Percentiles rank a stretch among this genome's conserved stretches.
Evolutionary conservation across 2,113 vertebrate genomes (phyloP).

Genomic region (Hypanus sabinus): DNA sequence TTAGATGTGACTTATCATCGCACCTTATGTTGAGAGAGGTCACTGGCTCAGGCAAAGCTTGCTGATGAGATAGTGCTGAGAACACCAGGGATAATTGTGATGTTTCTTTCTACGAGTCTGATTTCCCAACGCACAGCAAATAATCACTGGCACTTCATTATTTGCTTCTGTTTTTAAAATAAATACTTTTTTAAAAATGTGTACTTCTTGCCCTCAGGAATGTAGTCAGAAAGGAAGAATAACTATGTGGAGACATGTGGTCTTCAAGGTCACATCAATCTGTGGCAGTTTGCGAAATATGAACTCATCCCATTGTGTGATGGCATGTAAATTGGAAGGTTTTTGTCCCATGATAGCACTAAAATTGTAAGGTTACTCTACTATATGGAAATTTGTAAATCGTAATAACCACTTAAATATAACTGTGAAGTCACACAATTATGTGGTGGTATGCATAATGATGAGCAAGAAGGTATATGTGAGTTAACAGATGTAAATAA

Average conservation of each 20-base stretch:
- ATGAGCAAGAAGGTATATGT: neutral
- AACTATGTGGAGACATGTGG: neutral
- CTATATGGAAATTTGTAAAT: neutral
- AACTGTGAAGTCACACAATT: neutral
- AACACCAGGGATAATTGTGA: neutral
- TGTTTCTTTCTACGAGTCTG: neutral
- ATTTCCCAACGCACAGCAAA: neutral
- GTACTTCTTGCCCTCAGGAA: neutral
- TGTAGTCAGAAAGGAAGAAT: neutral
- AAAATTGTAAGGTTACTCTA: neutral
- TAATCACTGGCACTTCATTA: neutral
- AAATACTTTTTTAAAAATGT: too few species aligned
- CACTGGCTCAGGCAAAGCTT: neutral
- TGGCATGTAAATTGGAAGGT: neutral
- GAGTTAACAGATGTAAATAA: neutral
- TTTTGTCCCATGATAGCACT: neutral
- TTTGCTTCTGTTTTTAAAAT: neutral
- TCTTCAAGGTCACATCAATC: neutral
- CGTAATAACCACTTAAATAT: neutral
- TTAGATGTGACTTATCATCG: neutral
- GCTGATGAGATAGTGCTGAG: neutral
- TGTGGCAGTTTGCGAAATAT: neutral
- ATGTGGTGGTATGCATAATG: neutral
- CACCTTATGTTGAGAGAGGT: neutral
- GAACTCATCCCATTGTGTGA: neutral